Evolutionary conservation across 2,888 invertebrate genomes (phyloP).

Genomic region (Tanytarsus gracilentus): DNA sequence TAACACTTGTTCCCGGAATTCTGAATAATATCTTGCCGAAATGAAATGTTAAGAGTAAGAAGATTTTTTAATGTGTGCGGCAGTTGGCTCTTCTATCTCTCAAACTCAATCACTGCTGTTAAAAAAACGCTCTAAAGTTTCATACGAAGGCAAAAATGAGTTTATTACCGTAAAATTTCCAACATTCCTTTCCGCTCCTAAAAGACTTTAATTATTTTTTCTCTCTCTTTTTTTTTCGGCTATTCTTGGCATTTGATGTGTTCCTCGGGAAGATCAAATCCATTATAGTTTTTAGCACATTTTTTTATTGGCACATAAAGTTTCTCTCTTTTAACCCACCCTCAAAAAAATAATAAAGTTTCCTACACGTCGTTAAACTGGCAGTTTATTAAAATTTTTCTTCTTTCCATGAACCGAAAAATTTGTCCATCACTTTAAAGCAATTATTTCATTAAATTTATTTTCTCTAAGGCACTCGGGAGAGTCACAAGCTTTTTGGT

Average conservation of each 20-base stretch:
- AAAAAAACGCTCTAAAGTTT: not conserved
- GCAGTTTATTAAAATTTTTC: too few species aligned
- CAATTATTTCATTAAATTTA: not conserved
- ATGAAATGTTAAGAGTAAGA: not conserved
- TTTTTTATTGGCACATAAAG: too few species aligned
- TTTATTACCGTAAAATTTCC: conserved; percentile 18
- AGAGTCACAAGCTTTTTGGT: conserved; percentile 33
- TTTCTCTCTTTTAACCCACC: too few species aligned
- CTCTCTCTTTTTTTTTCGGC: not conserved
- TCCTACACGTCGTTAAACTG: too few species aligned
- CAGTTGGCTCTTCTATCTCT: too few species aligned
- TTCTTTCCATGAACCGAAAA: not conserved
- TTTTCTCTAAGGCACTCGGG: not conserved
- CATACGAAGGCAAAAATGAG: not conserved
- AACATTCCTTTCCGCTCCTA: conserved; percentile 11
- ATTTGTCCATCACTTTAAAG: not conserved
- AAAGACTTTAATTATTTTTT: not conserved
- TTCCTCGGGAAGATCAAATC: too few species aligned
- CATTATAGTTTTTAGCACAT: too few species aligned
- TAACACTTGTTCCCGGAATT: conserved; percentile 14
- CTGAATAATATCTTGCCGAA: not conserved
- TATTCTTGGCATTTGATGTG: not conserved
- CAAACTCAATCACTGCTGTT: too few species aligned
- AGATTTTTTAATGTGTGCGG: not conserved
- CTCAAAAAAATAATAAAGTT: too few species aligned